These are phyloP conservation scores for Leptogaster cylindrica DNA, from an alignment of 2,888 invertebrate species.

Conservation along the genomic window DNA sequence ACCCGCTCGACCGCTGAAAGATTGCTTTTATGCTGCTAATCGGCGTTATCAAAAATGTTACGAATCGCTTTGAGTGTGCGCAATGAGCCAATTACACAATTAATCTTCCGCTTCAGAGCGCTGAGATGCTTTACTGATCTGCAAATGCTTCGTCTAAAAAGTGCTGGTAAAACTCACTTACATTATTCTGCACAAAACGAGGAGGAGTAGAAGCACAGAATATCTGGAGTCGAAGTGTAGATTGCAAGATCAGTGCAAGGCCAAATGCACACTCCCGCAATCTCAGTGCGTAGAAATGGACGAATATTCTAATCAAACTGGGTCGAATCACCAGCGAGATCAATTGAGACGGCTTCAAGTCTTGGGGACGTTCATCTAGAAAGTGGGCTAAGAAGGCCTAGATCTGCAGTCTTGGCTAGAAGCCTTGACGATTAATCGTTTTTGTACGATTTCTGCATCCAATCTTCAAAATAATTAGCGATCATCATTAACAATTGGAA, in stretches of 20 bases:
- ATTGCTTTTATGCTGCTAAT: not conserved
- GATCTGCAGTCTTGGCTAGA: too few species aligned
- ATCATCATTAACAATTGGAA: too few species aligned
- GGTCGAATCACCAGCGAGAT: slow-evolving; percentile 28
- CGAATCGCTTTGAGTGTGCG: slow-evolving; percentile 1
- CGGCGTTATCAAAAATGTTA: slow-evolving; percentile 18
- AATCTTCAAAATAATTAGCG: too few species aligned
- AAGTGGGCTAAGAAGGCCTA: too few species aligned
- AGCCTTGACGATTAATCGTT: too few species aligned
- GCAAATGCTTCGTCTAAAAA: not conserved
- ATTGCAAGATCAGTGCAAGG: slow-evolving; percentile 21
- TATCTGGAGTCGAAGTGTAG: too few species aligned
- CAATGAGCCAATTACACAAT: slow-evolving; percentile 16
- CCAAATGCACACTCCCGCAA: slow-evolving; percentile 15
- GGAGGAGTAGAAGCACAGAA: too few species aligned
- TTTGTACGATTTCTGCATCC: too few species aligned
- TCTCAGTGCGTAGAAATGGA: slow-evolving; percentile 10
- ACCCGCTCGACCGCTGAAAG: not conserved
- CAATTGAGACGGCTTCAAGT: slow-evolving; percentile 15
- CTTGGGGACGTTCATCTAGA: slow-evolving; percentile 1
- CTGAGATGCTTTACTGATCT: too few species aligned
- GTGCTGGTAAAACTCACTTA: not conserved
- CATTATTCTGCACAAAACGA: too few species aligned
- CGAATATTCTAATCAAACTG: slow-evolving; percentile 32
- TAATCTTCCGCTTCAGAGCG: slow-evolving; percentile 26